These are phyloP conservation scores for Meganola albula DNA, from an alignment of 2,888 invertebrate genomes.

Conservation along the genomic window DNA sequence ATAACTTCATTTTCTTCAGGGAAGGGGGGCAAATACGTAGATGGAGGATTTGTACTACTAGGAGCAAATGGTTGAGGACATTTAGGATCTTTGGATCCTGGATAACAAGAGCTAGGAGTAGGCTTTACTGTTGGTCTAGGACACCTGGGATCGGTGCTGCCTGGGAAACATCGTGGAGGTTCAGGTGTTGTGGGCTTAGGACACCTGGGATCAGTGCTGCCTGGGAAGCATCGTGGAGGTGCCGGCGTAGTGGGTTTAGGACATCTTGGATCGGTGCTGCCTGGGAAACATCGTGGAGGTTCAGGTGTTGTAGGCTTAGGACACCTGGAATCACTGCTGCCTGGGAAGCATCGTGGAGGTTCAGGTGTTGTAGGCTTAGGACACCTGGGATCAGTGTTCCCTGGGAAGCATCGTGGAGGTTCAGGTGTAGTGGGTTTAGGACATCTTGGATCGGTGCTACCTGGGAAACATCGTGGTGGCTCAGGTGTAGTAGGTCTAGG, in stretches of 20 bases:
- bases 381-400: slow-evolving; percentile 42
- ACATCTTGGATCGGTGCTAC: slow-evolving; percentile 30
- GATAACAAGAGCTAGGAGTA: slow-evolving; percentile 61
- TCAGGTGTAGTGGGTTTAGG: slow-evolving; percentile 38
- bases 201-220: slow-evolving; percentile 44
- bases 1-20: slow-evolving; percentile 60
- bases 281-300: slow-evolving; percentile 20
- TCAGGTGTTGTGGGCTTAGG: slow-evolving; percentile 37
- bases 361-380: slow-evolving; percentile 30
- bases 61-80: slow-evolving; percentile 64
- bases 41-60: slow-evolving; percentile 60
- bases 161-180: slow-evolving; percentile 42
- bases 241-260: slow-evolving; percentile 35
- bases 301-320: slow-evolving; percentile 14
- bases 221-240: slow-evolving; percentile 32
- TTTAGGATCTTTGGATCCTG: slow-evolving; percentile 58
- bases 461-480: slow-evolving; percentile 30
- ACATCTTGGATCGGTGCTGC: slow-evolving; percentile 25
- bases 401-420: slow-evolving; percentile 31
- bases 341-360: slow-evolving; percentile 14
- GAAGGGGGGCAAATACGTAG: slow-evolving; percentile 69
- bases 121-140: slow-evolving; percentile 34
- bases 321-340: slow-evolving; percentile 13
- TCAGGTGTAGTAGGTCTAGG: slow-evolving; percentile 25
- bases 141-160: slow-evolving; percentile 43